Conservation (phyloP, 2,797 vertebrate species). For the Poecilia gillii region DNA sequence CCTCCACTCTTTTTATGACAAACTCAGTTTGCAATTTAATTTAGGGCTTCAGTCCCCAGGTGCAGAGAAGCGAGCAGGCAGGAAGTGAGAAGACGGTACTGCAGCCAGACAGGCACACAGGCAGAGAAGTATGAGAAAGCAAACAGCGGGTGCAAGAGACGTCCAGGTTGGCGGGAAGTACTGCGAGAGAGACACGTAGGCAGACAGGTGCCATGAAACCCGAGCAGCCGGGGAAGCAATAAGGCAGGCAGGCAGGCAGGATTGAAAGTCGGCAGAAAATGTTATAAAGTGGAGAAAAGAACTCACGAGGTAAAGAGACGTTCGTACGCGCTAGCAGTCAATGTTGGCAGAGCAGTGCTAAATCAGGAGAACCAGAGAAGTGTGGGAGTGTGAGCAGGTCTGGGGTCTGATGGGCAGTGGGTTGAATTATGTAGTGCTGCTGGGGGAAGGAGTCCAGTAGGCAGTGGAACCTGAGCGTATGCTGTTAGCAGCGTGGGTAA, state of each 20-base stretch:
- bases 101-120: slow-evolving; percentile 58
- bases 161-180: slow-evolving; percentile 58
- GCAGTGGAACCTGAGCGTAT: slow-evolving; percentile 50
- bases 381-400: slow-evolving; percentile 56
- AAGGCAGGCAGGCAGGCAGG: slow-evolving; percentile 37
- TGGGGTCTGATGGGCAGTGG: slow-evolving; percentile 50
- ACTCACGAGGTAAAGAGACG: slow-evolving; percentile 38
- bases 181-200: slow-evolving; percentile 49
- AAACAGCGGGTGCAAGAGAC: slow-evolving; percentile 57
- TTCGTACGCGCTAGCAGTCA: slow-evolving; percentile 30
- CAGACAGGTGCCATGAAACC: slow-evolving; percentile 72
- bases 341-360: slow-evolving; percentile 40
- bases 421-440: slow-evolving; percentile 61
- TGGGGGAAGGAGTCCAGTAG: slow-evolving; percentile 52
- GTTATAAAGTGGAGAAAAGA: slow-evolving; percentile 39
- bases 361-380: slow-evolving; percentile 46
- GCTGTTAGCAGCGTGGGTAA: slow-evolving; percentile 51
- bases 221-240: slow-evolving; percentile 45
- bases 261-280: slow-evolving; percentile 41
- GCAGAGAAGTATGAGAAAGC: slow-evolving; percentile 49
- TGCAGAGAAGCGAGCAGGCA: slow-evolving; percentile 77
- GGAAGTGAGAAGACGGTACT: slow-evolving; percentile 55
- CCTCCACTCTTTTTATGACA: slow-evolving; percentile 89
- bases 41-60: slow-evolving; percentile 89
- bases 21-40: slow-evolving; percentile 91